Conservation (phyloP, 53 echinoderm and acorn worm species). For the Zoroaster sp. region DNA sequence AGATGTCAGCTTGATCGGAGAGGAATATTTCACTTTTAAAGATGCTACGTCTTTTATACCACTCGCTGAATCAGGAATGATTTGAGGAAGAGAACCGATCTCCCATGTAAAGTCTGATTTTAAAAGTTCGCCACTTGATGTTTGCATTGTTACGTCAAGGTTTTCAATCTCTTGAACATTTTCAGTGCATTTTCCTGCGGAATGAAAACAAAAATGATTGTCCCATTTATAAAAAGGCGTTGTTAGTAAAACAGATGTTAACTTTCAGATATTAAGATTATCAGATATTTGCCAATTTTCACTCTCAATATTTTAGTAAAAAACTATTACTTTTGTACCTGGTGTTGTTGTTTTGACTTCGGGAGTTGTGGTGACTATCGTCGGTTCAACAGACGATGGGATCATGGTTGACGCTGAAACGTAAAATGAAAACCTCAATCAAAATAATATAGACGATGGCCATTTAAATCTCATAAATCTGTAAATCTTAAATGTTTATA, state of each 20-base stretch:
- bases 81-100: background rate
- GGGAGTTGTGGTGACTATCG: background rate
- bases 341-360: constrained; percentile 4
- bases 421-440: too few species aligned
- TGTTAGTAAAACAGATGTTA: too few species aligned
- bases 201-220: too few species aligned
- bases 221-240: too few species aligned
- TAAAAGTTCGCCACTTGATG: background rate
- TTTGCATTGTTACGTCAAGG: background rate
- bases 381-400: background rate
- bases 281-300: too few species aligned
- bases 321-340: too few species aligned
- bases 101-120: background rate
- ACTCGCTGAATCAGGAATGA: background rate
- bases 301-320: too few species aligned
- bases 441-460: too few species aligned
- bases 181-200: background rate
- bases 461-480: too few species aligned
- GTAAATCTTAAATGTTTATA: too few species aligned
- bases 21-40: constrained; percentile 22
- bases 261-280: too few species aligned
- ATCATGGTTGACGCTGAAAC: constrained; percentile 20
- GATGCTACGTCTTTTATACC: background rate
- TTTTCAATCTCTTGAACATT: background rate
- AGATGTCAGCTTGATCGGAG: background rate